Evolutionary conservation across 2,888 invertebrate species (phyloP).

Genomic region (Merodon equestris): DNA sequence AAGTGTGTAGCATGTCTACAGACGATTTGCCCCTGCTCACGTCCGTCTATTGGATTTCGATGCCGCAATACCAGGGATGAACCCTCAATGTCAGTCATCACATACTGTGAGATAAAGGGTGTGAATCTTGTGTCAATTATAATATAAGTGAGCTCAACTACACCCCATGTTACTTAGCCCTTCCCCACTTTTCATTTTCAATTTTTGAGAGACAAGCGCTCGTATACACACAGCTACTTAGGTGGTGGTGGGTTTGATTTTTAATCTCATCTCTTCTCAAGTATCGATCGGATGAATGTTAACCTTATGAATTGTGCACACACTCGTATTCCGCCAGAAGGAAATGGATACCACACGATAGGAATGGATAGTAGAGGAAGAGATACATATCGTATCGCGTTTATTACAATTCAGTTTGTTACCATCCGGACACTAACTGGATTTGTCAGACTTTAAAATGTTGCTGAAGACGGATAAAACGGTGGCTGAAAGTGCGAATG

Average conservation of each 20-base stretch:
- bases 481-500: constrained; percentile 17
- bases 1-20: constrained; percentile 39
- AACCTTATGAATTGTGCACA: constrained; percentile 56
- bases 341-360: too few relatives aligned
- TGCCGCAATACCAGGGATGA: constrained; percentile 29
- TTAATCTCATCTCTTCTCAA: constrained; percentile 49
- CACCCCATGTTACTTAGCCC: too few relatives aligned
- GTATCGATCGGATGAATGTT: constrained; percentile 52
- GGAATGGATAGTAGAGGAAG: too few relatives aligned
- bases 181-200: too few relatives aligned
- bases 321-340: not conserved
- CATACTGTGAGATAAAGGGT: constrained; percentile 51
- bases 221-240: too few relatives aligned
- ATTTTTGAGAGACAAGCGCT: too few relatives aligned
- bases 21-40: not conserved
- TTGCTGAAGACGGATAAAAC: constrained; percentile 51
- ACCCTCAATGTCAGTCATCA: constrained; percentile 60
- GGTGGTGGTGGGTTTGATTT: constrained; percentile 34
- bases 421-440: constrained; percentile 30
- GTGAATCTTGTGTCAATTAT: constrained; percentile 27
- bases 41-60: constrained; percentile 2
- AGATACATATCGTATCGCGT: not conserved
- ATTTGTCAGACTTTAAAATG: constrained; percentile 53
- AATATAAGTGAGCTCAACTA: too few relatives aligned
- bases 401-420: constrained; percentile 1